Evolutionary conservation across 2,113 vertebrate species (phyloP).

Genomic region (Phasianus colchicus): DNA sequence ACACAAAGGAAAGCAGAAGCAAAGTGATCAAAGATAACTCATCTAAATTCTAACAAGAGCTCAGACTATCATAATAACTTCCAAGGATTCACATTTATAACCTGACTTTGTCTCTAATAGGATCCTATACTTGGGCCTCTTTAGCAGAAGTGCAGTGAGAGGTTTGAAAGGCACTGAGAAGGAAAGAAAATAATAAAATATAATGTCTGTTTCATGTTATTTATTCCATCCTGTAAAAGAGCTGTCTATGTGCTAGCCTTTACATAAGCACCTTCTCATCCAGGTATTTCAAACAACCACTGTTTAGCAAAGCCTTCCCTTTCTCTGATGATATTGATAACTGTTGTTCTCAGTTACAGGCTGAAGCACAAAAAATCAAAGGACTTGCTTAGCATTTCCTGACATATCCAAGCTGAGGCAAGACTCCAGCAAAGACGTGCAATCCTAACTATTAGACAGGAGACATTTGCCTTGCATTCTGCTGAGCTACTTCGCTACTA

Average conservation of each 20-base stretch:
- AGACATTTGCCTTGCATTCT: constrained; percentile 7
- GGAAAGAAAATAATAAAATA: neutral
- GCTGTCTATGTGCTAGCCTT: neutral
- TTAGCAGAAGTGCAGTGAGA: neutral
- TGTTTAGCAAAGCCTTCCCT: neutral
- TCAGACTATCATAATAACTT: neutral
- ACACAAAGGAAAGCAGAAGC: neutral
- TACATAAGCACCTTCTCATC: neutral
- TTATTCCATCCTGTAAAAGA: neutral
- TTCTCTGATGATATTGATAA: neutral
- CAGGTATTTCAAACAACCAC: neutral
- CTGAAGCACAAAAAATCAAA: neutral
- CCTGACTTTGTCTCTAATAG: neutral
- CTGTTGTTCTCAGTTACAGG: neutral
- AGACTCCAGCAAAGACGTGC: neutral
- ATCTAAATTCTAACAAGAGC: neutral
- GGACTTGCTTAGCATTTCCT: neutral
- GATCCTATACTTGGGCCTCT: neutral
- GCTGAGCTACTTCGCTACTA: neutral
- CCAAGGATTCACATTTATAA: neutral
- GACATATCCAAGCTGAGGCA: neutral
- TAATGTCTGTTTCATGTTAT: neutral
- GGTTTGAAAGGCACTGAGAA: neutral
- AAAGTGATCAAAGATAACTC: neutral
- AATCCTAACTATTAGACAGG: neutral